Evolutionary conservation across 2,797 vertebrate species (phyloP).

Genomic region (Linurgus olivaceus): DNA sequence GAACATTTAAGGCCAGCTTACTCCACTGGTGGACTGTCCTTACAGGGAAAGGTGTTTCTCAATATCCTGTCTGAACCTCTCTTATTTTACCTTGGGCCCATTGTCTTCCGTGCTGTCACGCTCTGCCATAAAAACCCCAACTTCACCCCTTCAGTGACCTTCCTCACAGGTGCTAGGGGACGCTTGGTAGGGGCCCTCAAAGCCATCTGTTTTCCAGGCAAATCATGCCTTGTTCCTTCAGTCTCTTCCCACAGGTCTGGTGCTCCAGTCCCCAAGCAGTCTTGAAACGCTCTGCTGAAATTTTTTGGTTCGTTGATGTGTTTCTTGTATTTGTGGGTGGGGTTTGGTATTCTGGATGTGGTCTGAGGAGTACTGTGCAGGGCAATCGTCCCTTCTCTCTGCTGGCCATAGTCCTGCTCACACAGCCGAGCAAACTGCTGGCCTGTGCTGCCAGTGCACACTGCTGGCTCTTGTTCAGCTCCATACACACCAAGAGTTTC

Average conservation of each 20-base stretch:
- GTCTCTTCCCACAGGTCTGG: neutral
- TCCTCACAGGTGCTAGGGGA: neutral
- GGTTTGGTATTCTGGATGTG: neutral
- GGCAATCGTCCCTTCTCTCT: accelerated
- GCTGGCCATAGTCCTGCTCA: neutral
- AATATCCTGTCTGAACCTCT: neutral
- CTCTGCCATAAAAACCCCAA: neutral
- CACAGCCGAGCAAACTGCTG: accelerated
- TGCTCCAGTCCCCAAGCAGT: neutral
- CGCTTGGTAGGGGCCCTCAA: neutral
- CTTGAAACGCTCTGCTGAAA: neutral
- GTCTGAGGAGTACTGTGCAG: neutral
- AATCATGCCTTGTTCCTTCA: neutral
- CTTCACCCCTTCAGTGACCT: neutral
- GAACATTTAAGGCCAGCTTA: neutral
- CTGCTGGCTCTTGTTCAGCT: neutral
- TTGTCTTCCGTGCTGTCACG: accelerated
- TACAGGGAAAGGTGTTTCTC: neutral
- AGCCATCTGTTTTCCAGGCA: neutral
- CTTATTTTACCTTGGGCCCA: neutral
- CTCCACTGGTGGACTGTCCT: neutral
- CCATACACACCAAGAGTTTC: neutral
- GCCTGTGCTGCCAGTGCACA: neutral
- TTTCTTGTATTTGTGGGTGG: neutral
- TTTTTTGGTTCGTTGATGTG: neutral